Evolutionary conservation across 2,888 invertebrate species (phyloP).

Genomic region (Neoitamus cyanurus): DNA sequence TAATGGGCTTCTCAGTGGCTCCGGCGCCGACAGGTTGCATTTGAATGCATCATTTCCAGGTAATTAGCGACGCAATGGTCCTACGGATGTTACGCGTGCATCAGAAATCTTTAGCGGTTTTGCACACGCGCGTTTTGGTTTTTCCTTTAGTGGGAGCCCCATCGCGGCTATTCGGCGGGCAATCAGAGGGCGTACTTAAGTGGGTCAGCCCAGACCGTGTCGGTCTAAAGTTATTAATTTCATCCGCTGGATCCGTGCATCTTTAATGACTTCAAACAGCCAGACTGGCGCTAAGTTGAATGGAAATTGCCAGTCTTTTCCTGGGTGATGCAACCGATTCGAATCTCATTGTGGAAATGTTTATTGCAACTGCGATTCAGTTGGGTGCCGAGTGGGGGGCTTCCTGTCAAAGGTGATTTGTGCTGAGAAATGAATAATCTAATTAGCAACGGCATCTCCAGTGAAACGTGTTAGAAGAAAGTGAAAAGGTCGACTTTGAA

Average conservation of each 20-base stretch:
- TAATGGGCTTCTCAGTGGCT: background rate
- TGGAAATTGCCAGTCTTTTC: background rate
- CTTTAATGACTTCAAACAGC: background rate
- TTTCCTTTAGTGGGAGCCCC: background rate
- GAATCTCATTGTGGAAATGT: background rate
- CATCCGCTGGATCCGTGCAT: background rate
- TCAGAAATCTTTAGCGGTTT: background rate
- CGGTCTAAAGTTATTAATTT: constrained; percentile 2
- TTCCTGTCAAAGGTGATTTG: background rate
- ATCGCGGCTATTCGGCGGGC: background rate
- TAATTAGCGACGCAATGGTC: background rate
- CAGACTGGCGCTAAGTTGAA: background rate
- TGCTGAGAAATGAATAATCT: background rate
- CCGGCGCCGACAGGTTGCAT: background rate
- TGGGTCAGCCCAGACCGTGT: background rate
- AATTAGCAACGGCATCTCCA: background rate
- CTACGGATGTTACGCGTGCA: background rate
- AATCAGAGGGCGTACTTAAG: background rate
- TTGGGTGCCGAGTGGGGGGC: background rate
- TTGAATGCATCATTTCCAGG: constrained; percentile 18
- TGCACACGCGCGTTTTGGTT: background rate
- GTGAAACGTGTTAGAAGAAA: background rate
- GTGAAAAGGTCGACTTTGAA: no score
- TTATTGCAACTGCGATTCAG: background rate
- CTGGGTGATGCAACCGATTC: background rate